A percentile compares a stretch with the other conserved stretches of the same genome.
Conservation (phyloP, 2,113 vertebrate species). For the Chloroceryle aenea region DNA sequence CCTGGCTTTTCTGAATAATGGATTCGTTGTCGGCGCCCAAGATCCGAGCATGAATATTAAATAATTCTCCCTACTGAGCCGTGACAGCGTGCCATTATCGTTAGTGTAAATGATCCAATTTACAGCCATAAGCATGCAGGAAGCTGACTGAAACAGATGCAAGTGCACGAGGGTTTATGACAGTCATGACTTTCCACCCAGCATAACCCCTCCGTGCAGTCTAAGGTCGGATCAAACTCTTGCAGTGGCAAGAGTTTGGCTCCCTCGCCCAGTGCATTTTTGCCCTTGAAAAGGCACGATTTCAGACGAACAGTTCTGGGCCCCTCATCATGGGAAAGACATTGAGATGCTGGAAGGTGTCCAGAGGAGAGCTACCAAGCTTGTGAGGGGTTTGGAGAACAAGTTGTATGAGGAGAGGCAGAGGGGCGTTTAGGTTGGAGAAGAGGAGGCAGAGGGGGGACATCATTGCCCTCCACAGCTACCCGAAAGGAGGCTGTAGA, state of each 20-base stretch:
- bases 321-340: no score
- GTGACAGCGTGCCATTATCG: conserved; percentile 8
- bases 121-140: not conserved
- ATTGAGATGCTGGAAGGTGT: no score
- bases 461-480: no score
- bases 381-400: no score
- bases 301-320: not conserved
- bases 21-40: not conserved
- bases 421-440: no score
- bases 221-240: not conserved
- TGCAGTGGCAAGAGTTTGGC: not conserved
- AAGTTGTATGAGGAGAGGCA: no score
- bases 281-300: not conserved
- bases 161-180: not conserved
- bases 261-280: not conserved
- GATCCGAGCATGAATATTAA: conserved; percentile 39
- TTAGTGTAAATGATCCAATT: conserved; percentile 46
- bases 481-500: no score
- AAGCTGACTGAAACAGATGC: conserved; percentile 1
- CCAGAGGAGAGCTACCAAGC: no score
- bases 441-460: no score
- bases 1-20: not conserved
- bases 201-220: not conserved
- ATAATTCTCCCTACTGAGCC: conserved; percentile 6
- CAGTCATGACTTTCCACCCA: not conserved